Base-by-base conservation (phyloP, 2,797 vertebrate genomes). In the Bovichtus variegatus region DNA sequence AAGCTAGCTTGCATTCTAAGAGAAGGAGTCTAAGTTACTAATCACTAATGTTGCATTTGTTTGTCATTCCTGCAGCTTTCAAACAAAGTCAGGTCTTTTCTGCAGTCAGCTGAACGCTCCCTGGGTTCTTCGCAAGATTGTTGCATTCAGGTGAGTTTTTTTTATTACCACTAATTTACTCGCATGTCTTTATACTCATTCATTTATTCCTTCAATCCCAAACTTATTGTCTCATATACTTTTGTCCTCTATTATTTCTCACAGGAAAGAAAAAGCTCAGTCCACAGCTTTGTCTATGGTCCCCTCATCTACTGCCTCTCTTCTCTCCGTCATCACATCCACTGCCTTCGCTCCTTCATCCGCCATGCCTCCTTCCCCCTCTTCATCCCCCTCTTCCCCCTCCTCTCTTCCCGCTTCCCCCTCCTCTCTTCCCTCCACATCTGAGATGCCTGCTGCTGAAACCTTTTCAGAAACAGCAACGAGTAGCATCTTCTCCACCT, bases 301-400 rank as follows among this genome's bases (percentile, higher is more conserved):
- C 21, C 11, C 41, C 11, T 18, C 8, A 0, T 23, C 82, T 11
- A 2, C 64, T 0, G 40, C 31, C 57, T 79, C 78, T 46, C 88
- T 86, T 50, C 81, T 86, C 60, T 85, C 83, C 82, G 54, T 85
- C 74, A 73, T 89, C 41, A 82, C 80, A 8, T 81, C 85, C 49
- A 61, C 75, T 0, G 19, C 69, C 72, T 80, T 80, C 2, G 23
- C 62, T 57, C n/a, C 76, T 16, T 55, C 81, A 7, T 65, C 79
- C 3, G 44, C 83, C 4, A 6, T 40, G 6, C 0, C 36, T 2
- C 6, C 6, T 0, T 5, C 49, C 5, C 6, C 6, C 0, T 5
- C 49, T 5, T 36, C 23, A n/a, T 16, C 54, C 8, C 19, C n/a
- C 13, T 3, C 31, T 27, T 11, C 34, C 12, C 16, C 23, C 15